A percentile compares a stretch with the other conserved stretches of the same genome.
Evolutionary conservation across 2,113 vertebrate species (phyloP).

Genomic region (Sapajus apella): DNA sequence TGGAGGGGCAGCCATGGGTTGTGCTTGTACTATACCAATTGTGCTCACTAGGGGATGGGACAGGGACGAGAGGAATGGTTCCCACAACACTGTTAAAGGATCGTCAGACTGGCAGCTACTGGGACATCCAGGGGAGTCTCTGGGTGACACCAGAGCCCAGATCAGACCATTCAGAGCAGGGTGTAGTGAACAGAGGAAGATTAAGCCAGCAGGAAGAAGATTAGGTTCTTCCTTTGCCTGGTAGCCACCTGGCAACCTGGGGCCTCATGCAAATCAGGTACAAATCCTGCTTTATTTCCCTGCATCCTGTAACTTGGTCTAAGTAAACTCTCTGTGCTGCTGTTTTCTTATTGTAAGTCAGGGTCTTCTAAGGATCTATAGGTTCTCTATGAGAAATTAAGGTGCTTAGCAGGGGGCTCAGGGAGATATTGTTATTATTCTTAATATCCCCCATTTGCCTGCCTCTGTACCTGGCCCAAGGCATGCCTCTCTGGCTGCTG

Average conservation of each 20-base stretch:
- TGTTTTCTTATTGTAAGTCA: neutral
- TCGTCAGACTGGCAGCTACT: neutral
- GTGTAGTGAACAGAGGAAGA: neutral
- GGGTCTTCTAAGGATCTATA: neutral
- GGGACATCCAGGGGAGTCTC: neutral
- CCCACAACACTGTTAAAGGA: too few species aligned
- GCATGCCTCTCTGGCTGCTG: neutral
- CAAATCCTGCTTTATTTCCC: too few species aligned
- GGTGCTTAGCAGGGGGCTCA: neutral
- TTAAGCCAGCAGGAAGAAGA: accelerated
- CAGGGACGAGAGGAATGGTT: neutral
- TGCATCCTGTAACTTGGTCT: accelerated
- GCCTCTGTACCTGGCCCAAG: accelerated
- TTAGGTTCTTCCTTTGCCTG: neutral
- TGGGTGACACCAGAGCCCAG: neutral
- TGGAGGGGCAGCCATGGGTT: neutral
- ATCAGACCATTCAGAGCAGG: neutral
- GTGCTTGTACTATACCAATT: neutral
- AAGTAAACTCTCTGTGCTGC: neutral
- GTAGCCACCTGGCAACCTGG: accelerated
- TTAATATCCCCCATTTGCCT: accelerated
- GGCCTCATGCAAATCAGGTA: accelerated
- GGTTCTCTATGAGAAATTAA: neutral
- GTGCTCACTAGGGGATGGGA: accelerated
- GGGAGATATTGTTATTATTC: neutral